These are phyloP conservation scores for Helogale parvula DNA, from an alignment of 2,113 vertebrate genomes.

Conservation along the genomic window DNA sequence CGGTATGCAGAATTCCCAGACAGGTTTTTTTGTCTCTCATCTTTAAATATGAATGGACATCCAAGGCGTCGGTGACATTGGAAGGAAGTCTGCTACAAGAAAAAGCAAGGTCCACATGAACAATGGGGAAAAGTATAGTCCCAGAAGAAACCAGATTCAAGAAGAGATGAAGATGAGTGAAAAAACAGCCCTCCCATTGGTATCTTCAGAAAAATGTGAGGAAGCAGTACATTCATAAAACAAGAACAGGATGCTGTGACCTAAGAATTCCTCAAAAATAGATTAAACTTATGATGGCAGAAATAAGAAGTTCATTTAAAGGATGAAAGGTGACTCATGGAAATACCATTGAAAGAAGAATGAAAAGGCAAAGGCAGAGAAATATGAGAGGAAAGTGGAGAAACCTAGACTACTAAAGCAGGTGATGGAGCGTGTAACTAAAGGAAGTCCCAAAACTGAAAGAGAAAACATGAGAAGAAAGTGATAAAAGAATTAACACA, in stretches of 20 bases:
- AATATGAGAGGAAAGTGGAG: not conserved
- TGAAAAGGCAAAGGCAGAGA: not conserved
- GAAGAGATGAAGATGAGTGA: not conserved
- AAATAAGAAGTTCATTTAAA: not conserved
- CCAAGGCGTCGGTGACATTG: not conserved
- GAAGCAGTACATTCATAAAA: not conserved
- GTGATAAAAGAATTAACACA: not conserved
- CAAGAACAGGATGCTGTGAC: slow-evolving; percentile 27
- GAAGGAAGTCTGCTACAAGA: not conserved
- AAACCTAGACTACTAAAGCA: not conserved
- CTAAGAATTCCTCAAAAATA: not conserved
- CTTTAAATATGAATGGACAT: not conserved
- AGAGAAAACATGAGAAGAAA: slow-evolving; percentile 7
- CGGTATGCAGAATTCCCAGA: not conserved
- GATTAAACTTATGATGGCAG: not conserved
- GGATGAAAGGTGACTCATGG: not conserved
- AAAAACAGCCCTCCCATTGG: not conserved
- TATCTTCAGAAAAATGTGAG: not conserved
- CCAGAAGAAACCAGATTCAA: not conserved
- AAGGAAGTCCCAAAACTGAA: not conserved
- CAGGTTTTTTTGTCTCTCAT: not conserved
- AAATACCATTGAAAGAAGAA: not conserved
- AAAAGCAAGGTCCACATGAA: not conserved
- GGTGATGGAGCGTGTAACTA: not conserved
- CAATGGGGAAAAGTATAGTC: not conserved